Conservation (phyloP, 2,113 vertebrate species). For the Morone saxatilis region DNA sequence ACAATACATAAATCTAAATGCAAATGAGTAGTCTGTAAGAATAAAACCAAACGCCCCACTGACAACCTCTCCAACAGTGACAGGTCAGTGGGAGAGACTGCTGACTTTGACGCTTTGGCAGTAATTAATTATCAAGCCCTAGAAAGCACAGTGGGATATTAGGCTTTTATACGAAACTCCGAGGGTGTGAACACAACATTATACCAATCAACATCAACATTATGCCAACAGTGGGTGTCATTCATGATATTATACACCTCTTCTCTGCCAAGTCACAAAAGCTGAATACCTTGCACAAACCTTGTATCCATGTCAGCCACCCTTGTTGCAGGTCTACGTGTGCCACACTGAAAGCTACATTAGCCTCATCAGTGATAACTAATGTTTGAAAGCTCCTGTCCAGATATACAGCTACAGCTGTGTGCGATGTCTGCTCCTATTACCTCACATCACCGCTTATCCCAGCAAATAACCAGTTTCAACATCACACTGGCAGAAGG, state of each 20-base stretch:
- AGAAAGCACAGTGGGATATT: conserved; percentile 51
- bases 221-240: conserved; percentile 16
- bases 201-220: conserved; percentile 28
- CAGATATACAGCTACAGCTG: neutral
- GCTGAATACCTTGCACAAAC: neutral
- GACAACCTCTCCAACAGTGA: conserved; percentile 27
- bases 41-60: conserved; percentile 9
- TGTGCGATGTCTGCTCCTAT: neutral
- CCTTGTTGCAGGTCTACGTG: neutral
- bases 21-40: neutral
- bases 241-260: conserved; percentile 2
- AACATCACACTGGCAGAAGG: conserved; percentile 1
- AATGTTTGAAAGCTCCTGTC: neutral
- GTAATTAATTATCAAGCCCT: conserved; percentile 63
- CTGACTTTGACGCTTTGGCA: conserved; percentile 51
- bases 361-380: neutral
- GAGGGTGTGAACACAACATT: conserved; percentile 31
- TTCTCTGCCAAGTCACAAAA: neutral
- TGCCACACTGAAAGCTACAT: neutral
- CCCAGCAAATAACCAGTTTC: neutral
- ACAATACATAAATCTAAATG: too few species aligned
- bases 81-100: conserved; percentile 45
- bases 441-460: neutral
- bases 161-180: conserved; percentile 26
- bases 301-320: neutral